Percentiles rank a stretch among this genome's conserved stretches.
These are phyloP conservation scores for Oligia strigilis DNA, from an alignment of 2,888 invertebrate species.

Conservation along the genomic window DNA sequence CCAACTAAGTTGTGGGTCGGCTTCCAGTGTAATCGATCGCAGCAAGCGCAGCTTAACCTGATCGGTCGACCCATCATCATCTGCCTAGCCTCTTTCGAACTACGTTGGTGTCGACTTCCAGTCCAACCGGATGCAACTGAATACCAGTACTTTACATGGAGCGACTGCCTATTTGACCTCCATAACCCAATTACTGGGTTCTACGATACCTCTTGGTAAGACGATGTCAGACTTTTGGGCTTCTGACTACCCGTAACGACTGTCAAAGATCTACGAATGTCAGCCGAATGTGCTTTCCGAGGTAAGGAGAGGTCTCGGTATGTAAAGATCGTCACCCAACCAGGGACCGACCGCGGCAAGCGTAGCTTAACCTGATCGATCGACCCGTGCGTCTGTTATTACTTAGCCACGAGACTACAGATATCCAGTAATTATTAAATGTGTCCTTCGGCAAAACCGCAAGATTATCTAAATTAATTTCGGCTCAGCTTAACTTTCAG, in stretches of 20 bases:
- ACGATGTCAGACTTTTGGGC: neutral
- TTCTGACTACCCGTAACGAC: neutral
- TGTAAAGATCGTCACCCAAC: neutral
- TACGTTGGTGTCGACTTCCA: neutral
- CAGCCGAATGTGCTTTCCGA: no score
- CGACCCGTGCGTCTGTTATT: neutral
- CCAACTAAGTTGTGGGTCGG: no score
- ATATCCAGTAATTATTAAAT: neutral
- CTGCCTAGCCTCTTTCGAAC: no score
- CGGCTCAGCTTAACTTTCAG: slow-evolving; percentile 19
- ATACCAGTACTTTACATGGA: neutral
- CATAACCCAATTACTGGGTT: neutral
- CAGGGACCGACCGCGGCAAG: no score
- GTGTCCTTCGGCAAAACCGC: neutral
- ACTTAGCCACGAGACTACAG: neutral
- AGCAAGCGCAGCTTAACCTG: no score
- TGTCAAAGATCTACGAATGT: neutral
- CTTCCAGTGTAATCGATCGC: no score
- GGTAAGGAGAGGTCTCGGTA: no score
- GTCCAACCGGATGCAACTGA: neutral
- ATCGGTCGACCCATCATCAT: no score
- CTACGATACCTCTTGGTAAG: neutral
- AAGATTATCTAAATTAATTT: slow-evolving; percentile 41
- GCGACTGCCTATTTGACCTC: neutral
- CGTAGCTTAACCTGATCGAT: neutral